These are phyloP conservation scores for Andrena chrysosceles DNA, from an alignment of 2,888 invertebrate genomes.

Conservation along the genomic window DNA sequence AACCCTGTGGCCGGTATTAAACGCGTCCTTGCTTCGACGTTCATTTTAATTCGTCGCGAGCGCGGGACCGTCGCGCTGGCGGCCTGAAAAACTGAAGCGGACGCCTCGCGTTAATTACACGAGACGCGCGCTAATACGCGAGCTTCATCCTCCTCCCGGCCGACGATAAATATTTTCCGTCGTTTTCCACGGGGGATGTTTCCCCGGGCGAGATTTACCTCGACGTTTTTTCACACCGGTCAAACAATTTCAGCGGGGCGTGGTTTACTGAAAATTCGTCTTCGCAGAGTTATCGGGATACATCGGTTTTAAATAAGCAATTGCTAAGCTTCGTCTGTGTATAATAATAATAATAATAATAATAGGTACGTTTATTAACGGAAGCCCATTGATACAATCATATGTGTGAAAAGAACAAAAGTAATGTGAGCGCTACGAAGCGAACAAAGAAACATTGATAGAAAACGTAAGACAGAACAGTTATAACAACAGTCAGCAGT, in stretches of 20 bases:
- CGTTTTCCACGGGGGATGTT: not conserved
- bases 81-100: constrained; percentile 26
- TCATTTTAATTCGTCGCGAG: constrained; percentile 34
- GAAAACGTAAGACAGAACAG: no score
- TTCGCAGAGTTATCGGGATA: not conserved
- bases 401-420: no score
- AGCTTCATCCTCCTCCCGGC: constrained; percentile 13
- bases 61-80: constrained; percentile 7
- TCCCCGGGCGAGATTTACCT: not conserved
- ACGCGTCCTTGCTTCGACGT: constrained; percentile 35
- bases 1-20: constrained; percentile 30
- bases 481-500: no score
- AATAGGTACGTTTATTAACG: no score
- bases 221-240: not conserved
- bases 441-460: no score
- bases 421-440: no score
- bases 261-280: not conserved
- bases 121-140: constrained; percentile 42
- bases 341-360: no score
- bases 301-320: not conserved
- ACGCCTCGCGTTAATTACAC: constrained; percentile 41
- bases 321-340: not conserved
- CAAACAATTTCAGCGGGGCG: not conserved
- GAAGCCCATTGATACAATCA: no score
- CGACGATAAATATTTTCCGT: constrained; percentile 34